Base-by-base conservation (phyloP, 2,888 invertebrate genomes). In the Argyra leucocephala region DNA sequence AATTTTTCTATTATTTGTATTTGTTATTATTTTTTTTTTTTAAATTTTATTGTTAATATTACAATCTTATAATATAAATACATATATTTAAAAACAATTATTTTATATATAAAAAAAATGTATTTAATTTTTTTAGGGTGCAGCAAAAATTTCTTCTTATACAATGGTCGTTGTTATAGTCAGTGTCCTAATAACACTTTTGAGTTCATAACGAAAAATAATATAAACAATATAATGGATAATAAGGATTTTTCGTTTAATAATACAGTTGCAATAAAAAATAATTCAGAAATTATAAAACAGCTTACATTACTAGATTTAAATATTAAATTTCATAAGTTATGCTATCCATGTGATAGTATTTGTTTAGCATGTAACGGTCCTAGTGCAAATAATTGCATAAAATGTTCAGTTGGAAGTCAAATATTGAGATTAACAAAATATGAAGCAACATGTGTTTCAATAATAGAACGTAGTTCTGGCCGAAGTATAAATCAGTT, bases 321-420 rank as follows among this genome's bases (percentile, higher is more conserved):
- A 18, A 48, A 48, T 48, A 48, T 48, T 18, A 48, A 18, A 48
- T 10, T 10, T 31, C 15, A 48, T 48, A 48, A 48, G n/a, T 18
- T 48, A 48, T 48, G 48, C 48, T 48, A 48, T 48, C 48, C 48
- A 48, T 48, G 48, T 18, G 48, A 48, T 48, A 48, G 48, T 48
- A n/a, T 15, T 48, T 48, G 48, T n/a, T n/a, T 48, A 48, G 15
- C 9, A 48, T 48, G 48, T 48, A 48, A 48, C 48, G 48, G 48
- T 48, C 48, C 18, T 48, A 48, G 15, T 48, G 48, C 48, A 48
- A 48, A 48, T 48, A 48, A 48, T 48, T 48, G 48, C n/a, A 48
- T 48, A 48, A 48, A 48, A 48, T 48, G 48, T 18, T 48, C 48
- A 48, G 18, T 12, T 48, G 48, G 48, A 18, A 48, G 15, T 12